Base-by-base conservation (phyloP, 2,797 vertebrate species). In the Coregonus sp. region DNA sequence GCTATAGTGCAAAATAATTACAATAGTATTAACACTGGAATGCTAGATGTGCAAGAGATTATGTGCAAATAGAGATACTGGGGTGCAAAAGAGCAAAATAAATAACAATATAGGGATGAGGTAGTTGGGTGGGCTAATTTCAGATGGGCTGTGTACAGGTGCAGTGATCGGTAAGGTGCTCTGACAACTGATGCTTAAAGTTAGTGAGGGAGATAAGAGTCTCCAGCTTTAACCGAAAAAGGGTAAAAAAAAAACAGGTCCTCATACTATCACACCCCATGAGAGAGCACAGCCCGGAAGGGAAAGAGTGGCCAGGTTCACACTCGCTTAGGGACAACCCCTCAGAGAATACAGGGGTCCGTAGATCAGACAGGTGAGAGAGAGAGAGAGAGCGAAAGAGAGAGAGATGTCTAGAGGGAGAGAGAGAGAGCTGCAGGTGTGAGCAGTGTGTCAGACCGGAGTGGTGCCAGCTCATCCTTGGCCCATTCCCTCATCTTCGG, bases 201-300 rank as follows among this genome's bases (percentile, higher is more conserved):
- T 25, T 25, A 25, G 25, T 25, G 25, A 25, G 25, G 25, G 25
- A 25, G 25, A 25, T 25, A 25, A 25, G 25, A 25, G 25, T 25
- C 25, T 25, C 25, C 25, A 25, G 25, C 25, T 25, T 25, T 25
- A 25, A 25, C 25, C 25, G 25, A 25, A 25, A 25, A 25, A 25
- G 25, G 25, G 25, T 25, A 0, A 25, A 25, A 25, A 25, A 25
- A 25, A 25, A 25, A 25, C 25, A 25, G 25, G 25, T 82, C 82
- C 92, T 87, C 85, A 93, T 92, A 91, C 76, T 82, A 81, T 79
- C 86, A 84, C 86, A 87, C 82, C 94, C 93, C 94, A 94, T 92
- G 94, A 94, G 25, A 25, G 25, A 25, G 25, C 25, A 25, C 25
- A 25, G 25, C 25, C 25, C 1, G 25, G 25, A 25, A 67, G 59